Evolutionary conservation across 2,113 vertebrate genomes (phyloP), one percentile per base, ranked within the genome.

Genomic region (Microcebus ravelobensis): DNA sequence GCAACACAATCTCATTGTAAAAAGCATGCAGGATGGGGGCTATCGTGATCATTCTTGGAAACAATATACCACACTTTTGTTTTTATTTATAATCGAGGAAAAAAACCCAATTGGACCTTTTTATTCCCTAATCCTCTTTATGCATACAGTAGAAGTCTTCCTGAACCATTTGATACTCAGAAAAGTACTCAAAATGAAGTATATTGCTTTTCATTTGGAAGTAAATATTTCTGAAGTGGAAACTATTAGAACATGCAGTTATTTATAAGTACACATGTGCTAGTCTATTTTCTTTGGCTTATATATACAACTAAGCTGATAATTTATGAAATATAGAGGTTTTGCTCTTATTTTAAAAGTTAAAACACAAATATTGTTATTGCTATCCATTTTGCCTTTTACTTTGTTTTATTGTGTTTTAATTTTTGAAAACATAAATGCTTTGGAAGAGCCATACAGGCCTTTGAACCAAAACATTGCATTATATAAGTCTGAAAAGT

Each of bases 361-460:
- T 10, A 55, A 14, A 12, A 48, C 21, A 74, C 63, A 87, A 55
- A 5, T 67, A 59, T 42, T 79, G 14, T 8, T 31, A 48, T 48
- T 5, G 3, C 0, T 87, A 45, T 63, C 34, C n/a, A 85, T 90
- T 42, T 5, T 84, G 21, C 57, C 81, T 68, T 86, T 79, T 17
- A 27, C 52, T 93, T 70, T 77, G 9, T 1, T 18, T 17, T 48
- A 25, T 39, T 5, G 1, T 39, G 12, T 59, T 98, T 95, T 63
- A 63, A 13, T 87, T 90, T 95, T 80, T 83, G 18, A 96, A 97
- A 96, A 95, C 52, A 77, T 96, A 94, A 76, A 79, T 82, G 76
- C 6, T 93, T 84, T 95, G 85, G 68, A 91, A 92, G 87, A 81
- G 42, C 55, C 45, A 63, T 27, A 73, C 15, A 93, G 59, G 57